These are phyloP conservation scores for Scolopax bukidnonensis DNA, from an alignment of 2,797 vertebrate species.

Conservation along the genomic window DNA sequence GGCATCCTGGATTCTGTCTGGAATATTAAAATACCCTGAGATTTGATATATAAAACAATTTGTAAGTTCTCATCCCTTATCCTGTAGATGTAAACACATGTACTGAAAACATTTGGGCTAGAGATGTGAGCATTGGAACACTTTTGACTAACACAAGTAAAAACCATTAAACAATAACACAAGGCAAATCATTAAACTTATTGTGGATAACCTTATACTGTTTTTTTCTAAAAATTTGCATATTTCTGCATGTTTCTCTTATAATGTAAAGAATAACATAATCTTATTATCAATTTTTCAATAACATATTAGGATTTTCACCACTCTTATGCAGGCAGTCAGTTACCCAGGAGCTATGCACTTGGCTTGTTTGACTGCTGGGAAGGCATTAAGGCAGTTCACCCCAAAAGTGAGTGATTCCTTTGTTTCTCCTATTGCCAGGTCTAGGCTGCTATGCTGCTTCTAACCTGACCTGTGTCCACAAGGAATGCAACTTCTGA, in stretches of 20 bases:
- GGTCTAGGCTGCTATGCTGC: background rate
- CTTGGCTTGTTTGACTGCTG: background rate
- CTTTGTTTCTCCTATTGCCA: background rate
- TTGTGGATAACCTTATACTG: background rate
- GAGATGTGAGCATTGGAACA: background rate
- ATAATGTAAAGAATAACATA: background rate
- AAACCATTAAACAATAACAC: background rate
- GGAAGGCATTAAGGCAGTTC: background rate
- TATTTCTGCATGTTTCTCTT: background rate
- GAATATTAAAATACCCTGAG: background rate
- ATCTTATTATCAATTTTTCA: background rate
- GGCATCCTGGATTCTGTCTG: background rate
- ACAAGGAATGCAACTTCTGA: background rate
- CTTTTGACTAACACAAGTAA: background rate
- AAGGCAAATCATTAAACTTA: background rate
- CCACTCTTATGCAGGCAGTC: background rate
- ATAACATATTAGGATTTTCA: background rate
- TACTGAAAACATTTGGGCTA: background rate
- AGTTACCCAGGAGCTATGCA: background rate
- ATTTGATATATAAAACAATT: background rate
- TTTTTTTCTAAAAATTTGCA: background rate
- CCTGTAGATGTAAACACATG: rapidly evolving
- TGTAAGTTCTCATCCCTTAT: background rate
- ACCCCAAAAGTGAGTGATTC: background rate
- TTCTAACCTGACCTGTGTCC: background rate